Percentiles rank a stretch among this genome's conserved stretches.
Evolutionary conservation across 2,888 invertebrate genomes (phyloP).

Genomic region (Julus scanicus): DNA sequence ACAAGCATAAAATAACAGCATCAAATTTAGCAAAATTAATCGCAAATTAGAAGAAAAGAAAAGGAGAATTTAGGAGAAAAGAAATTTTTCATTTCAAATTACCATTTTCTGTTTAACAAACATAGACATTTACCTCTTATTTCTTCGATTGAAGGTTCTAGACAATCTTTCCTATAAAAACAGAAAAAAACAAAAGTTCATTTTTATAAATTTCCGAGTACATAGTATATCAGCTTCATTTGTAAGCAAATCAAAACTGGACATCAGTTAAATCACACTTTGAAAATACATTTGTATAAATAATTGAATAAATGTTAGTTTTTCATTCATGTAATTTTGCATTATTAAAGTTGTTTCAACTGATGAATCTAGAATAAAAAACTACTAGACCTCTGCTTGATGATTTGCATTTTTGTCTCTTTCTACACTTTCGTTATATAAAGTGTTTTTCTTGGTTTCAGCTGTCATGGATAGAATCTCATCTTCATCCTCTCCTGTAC

Average conservation of each 20-base stretch:
- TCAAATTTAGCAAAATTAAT: no score
- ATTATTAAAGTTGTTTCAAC: background rate
- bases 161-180: slow-evolving; percentile 51
- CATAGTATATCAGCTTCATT: background rate
- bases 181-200: slow-evolving; percentile 52
- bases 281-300: no score
- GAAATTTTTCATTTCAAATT: background rate
- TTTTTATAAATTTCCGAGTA: background rate
- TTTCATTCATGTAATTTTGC: no score
- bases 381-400: slow-evolving; percentile 59
- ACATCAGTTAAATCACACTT: no score
- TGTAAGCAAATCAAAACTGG: background rate
- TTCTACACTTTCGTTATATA: slow-evolving; percentile 67
- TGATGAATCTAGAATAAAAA: background rate
- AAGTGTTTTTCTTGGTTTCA: slow-evolving; percentile 69
- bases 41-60: no score
- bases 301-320: no score
- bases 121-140: slow-evolving; percentile 54
- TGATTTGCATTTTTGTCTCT: slow-evolving; percentile 58
- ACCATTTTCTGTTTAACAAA: background rate
- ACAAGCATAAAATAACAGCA: no score
- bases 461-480: slow-evolving; percentile 64
- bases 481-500: slow-evolving; percentile 71
- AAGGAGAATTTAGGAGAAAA: no score
- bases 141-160: slow-evolving; percentile 50